Percentiles rank a stretch among this genome's conserved stretches.
Conservation (phyloP, 1,140 invertebrate species). For the Platorchestia sp. region DNA sequence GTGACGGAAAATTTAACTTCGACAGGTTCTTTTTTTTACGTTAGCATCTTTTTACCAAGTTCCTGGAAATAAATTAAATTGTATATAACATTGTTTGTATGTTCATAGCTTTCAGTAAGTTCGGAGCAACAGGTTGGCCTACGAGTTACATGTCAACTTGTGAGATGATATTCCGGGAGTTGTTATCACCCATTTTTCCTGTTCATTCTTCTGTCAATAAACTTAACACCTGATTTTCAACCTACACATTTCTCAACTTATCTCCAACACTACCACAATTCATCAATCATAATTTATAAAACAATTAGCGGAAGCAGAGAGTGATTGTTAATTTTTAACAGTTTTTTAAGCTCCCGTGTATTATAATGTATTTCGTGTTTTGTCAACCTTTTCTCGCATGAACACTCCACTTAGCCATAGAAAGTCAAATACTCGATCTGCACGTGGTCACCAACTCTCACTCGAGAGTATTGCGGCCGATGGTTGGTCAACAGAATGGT, state of each 20-base stretch:
- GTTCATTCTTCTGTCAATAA: too few species aligned
- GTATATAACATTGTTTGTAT: too few species aligned
- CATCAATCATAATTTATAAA: background rate
- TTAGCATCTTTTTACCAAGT: too few species aligned
- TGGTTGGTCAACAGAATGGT: background rate
- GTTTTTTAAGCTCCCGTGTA: background rate
- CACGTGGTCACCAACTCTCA: background rate
- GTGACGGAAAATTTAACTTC: too few species aligned
- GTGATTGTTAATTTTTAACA: background rate
- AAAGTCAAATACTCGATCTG: background rate
- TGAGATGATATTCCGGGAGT: too few species aligned
- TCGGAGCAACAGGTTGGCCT: too few species aligned
- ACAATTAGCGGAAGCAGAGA: background rate
- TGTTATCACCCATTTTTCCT: background rate
- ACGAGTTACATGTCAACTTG: too few species aligned
- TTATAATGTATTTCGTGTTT: background rate
- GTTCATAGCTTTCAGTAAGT: too few species aligned
- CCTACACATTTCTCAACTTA: background rate
- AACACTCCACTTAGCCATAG: background rate
- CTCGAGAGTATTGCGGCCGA: background rate
- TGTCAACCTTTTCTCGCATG: background rate
- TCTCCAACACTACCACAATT: background rate
- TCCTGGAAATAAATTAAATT: too few species aligned
- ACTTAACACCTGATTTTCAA: background rate
- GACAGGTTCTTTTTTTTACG: too few species aligned